phyloP scores from a whole-genome alignment of 2,888 invertebrate genomes.

The Drosophila stalkeri region DNA sequence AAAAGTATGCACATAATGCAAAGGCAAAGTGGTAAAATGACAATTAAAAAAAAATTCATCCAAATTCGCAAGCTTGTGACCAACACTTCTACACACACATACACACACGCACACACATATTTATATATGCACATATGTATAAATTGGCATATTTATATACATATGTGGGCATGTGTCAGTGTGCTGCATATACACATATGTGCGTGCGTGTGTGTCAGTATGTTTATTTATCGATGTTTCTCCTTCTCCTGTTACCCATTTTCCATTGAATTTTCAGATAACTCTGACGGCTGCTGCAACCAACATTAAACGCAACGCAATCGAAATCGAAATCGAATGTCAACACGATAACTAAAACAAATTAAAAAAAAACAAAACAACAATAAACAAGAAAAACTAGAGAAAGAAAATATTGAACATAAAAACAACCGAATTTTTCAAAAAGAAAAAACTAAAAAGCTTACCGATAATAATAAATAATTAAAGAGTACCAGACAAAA shows the following conservation, averaged over 20 bases:
- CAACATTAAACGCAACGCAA: slow-evolving; percentile 29
- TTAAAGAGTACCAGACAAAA: not conserved
- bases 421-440: not conserved
- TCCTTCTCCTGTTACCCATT: slow-evolving; percentile 41
- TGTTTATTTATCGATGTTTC: slow-evolving; percentile 63
- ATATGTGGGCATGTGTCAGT: slow-evolving; percentile 1
- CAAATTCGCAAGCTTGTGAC: slow-evolving; percentile 53
- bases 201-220: slow-evolving; percentile 16
- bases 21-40: not conserved
- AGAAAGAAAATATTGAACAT: not conserved
- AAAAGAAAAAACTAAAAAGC: not conserved
- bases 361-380: not conserved
- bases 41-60: not conserved
- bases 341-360: slow-evolving; percentile 32
- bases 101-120: not conserved
- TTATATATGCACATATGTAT: not conserved
- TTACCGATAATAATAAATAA: not conserved
- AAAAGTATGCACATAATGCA: slow-evolving; percentile 12
- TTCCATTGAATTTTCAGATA: slow-evolving; percentile 39
- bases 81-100: not conserved
- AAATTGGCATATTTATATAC: slow-evolving; percentile 7
- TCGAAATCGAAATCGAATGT: slow-evolving; percentile 52
- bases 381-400: too few species aligned
- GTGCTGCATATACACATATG: not conserved
- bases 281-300: slow-evolving; percentile 46